Percentiles rank a stretch among this genome's conserved stretches.
These are phyloP conservation scores for Sebastes cheni DNA, from an alignment of 2,797 vertebrate genomes.

Conservation along the genomic window DNA sequence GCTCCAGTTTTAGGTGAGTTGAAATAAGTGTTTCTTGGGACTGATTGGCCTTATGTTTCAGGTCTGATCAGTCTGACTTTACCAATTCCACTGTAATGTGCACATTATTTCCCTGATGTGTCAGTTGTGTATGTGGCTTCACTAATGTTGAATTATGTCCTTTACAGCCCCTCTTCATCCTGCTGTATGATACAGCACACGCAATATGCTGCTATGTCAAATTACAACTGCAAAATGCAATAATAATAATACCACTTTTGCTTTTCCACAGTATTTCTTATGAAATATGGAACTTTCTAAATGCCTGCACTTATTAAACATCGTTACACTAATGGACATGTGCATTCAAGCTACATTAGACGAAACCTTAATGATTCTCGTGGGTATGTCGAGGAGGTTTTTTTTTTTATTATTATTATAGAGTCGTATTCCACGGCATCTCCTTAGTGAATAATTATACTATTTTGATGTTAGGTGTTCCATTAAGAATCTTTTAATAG, in stretches of 20 bases:
- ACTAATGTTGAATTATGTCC: background rate
- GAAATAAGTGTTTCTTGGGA: background rate
- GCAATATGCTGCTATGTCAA: conserved; percentile 14
- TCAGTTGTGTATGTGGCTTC: background rate
- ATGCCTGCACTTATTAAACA: conserved; percentile 35
- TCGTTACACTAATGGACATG: conserved; percentile 42
- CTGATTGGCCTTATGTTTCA: background rate
- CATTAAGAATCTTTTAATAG: conserved; percentile 44
- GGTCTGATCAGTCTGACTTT: background rate
- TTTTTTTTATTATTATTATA: background rate
- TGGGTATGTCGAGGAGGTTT: background rate
- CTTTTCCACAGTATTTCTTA: background rate
- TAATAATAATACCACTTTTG: background rate
- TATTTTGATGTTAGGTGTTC: conserved; percentile 24
- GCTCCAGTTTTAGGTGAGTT: background rate
- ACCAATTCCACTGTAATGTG: background rate
- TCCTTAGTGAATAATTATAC: conserved; percentile 46
- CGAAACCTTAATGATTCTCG: conserved; percentile 41
- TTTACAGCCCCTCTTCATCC: background rate
- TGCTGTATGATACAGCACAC: background rate
- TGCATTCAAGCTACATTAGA: conserved; percentile 38
- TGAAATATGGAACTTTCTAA: conserved; percentile 27
- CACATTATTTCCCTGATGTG: background rate
- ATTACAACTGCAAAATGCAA: background rate
- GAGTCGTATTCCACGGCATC: background rate